A percentile compares a stretch with the other conserved stretches of the same genome.
phyloP scores from a whole-genome alignment of 2,797 vertebrate genomes.

The Euphonia xanthogaster region DNA sequence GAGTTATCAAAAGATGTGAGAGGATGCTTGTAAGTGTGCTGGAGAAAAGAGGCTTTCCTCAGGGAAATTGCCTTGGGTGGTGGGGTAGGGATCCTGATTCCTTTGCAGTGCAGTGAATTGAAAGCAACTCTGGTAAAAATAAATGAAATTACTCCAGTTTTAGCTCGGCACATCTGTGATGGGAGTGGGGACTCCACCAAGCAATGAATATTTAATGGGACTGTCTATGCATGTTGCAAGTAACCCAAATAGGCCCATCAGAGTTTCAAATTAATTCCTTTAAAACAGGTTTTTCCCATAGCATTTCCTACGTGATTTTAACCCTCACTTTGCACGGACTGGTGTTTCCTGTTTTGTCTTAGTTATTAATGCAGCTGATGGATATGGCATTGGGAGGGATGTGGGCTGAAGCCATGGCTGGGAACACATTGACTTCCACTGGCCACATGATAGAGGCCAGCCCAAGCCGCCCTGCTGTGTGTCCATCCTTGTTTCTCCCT shows the following conservation, averaged over 20 bases:
- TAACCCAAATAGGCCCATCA: slow-evolving; percentile 5
- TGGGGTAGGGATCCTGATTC: neutral
- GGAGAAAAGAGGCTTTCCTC: neutral
- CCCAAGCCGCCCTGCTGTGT: neutral
- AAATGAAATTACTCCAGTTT: slow-evolving; percentile 5
- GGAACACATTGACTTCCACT: neutral
- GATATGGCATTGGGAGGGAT: too few species aligned
- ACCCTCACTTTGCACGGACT: neutral
- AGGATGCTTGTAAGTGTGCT: neutral
- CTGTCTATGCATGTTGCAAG: neutral
- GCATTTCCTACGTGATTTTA: neutral
- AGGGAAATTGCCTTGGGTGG: neutral
- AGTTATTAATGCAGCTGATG: neutral
- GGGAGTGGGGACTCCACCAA: neutral
- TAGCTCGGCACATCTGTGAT: neutral
- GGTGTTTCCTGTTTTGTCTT: neutral
- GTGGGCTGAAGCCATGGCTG: neutral
- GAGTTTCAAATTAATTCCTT: neutral
- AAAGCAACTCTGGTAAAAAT: neutral
- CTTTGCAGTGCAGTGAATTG: neutral
- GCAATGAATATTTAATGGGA: slow-evolving; percentile 17
- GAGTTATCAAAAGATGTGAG: neutral
- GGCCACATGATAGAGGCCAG: neutral
- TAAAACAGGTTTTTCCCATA: neutral
- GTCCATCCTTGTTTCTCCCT: neutral